These are phyloP conservation scores for Gobiocypris rarus DNA, from an alignment of 2,113 vertebrate genomes.

Conservation along the genomic window DNA sequence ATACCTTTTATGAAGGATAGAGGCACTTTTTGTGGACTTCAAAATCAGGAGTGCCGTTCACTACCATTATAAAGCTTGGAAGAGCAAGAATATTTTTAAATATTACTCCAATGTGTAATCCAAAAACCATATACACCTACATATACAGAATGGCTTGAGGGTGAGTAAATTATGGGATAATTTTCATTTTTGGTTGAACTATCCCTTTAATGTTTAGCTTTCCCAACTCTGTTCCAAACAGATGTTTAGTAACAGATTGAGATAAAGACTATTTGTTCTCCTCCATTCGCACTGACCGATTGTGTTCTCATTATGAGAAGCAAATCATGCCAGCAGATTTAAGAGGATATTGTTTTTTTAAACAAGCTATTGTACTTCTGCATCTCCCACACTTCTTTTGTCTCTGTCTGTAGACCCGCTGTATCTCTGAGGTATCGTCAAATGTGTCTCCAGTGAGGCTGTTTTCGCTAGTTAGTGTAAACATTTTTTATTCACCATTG, in stretches of 20 bases:
- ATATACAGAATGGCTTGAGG: no score
- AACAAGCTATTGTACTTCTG: slow-evolving; percentile 5
- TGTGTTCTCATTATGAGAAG: slow-evolving; percentile 13
- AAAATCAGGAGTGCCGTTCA: no score
- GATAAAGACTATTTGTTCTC: slow-evolving; percentile 6
- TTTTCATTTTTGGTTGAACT: no score
- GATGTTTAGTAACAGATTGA: slow-evolving; percentile 38
- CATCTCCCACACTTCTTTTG: background rate
- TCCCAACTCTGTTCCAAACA: slow-evolving; percentile 30
- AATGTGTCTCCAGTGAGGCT: slow-evolving; percentile 7
- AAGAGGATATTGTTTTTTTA: slow-evolving; percentile 3
- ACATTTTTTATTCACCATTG: slow-evolving; percentile 4
- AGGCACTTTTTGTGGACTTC: no score
- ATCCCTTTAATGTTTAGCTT: background rate
- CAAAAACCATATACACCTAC: no score
- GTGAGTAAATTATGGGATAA: no score
- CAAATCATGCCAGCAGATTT: background rate
- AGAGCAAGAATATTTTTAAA: no score
- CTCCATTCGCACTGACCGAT: background rate
- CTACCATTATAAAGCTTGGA: no score
- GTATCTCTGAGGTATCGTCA: background rate
- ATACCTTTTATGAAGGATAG: no score
- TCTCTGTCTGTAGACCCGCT: background rate
- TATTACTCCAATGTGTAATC: no score
- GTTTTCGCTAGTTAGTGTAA: background rate